Evolutionary conservation across 2,113 vertebrate genomes (phyloP), one percentile per base, ranked within the genome.

Genomic region (Chloebia gouldiae): DNA sequence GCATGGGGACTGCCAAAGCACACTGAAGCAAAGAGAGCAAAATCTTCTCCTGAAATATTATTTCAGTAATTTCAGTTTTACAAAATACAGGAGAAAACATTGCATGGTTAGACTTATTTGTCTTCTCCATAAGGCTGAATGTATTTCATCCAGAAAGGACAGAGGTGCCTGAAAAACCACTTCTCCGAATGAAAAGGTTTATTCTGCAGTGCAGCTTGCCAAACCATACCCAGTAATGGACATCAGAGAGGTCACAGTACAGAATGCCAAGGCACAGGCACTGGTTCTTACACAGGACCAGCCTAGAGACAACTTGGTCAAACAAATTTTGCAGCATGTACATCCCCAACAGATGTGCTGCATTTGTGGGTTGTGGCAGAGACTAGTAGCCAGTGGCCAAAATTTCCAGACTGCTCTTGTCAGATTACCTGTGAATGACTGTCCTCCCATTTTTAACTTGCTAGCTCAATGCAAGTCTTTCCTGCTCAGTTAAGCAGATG

Each of bases 11-110:
- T 96, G 95, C 92, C 94, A 97, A 97, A 71, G 77, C 88, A 92
- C 69, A 70, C 76, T 94, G 82, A 47, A 93, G 65, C 31, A 81
- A 86, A 60, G 88, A 90, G 18, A 92, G 89, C 72, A 90, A 92
- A 94, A 84, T 93, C 86, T 88, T 95, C 88, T 61, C 60, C 31
- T 81, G 60, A 90, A 86, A 65, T 86, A 79, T 42, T 88, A 64
- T 93, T 96, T 91, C 70, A 89, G 59, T 73, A 23, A 1, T 76
- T 92, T 92, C 40, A 25, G 56, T 75, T 95, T 93, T 79, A 75
- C 65, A 75, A 93, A 96, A 75, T 47, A 88, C 65, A 68, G 92
- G 71, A 86, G 64, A 91, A 94, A 96, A 90, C 24, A 25, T 57
- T 92, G 65, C 54, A 30, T 22, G 47, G 51, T 66, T 45, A 81